Conservation (phyloP, 2,113 vertebrate species). For the Amazona vittata region DNA sequence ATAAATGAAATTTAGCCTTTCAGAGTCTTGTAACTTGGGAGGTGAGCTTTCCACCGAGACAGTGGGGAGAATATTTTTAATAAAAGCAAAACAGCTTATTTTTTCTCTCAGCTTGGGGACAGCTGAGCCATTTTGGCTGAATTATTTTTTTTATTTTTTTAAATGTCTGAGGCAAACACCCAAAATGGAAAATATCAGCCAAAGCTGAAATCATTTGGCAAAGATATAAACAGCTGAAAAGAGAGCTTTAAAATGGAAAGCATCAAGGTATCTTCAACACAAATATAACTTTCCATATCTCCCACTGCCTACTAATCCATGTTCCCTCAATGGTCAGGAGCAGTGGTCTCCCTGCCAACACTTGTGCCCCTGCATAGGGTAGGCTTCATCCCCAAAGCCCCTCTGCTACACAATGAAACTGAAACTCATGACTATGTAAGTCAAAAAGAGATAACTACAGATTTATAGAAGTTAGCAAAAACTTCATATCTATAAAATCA, state of each 20-base stretch:
- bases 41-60: not conserved
- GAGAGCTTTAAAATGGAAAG: conserved; percentile 7
- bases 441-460: not conserved
- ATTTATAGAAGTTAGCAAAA: not conserved
- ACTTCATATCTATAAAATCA: not conserved
- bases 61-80: conserved; percentile 15
- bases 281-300: not conserved
- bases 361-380: not conserved
- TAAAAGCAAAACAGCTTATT: conserved; percentile 23
- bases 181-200: conserved; percentile 64
- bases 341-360: fast-evolving
- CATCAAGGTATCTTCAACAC: not conserved
- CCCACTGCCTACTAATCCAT: not conserved
- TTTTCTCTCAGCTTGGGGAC: conserved; percentile 20
- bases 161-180: conserved; percentile 51
- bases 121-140: conserved; percentile 57
- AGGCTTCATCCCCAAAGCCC: not conserved
- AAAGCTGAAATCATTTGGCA: conserved; percentile 57
- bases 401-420: not conserved
- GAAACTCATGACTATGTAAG: not conserved
- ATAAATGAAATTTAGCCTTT: not conserved
- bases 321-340: not conserved
- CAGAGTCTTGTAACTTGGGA: not conserved
- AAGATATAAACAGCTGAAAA: conserved; percentile 44
- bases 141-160: not conserved